Conservation (phyloP, 2,888 invertebrate genomes). For the Drosophila neonasuta region DNA sequence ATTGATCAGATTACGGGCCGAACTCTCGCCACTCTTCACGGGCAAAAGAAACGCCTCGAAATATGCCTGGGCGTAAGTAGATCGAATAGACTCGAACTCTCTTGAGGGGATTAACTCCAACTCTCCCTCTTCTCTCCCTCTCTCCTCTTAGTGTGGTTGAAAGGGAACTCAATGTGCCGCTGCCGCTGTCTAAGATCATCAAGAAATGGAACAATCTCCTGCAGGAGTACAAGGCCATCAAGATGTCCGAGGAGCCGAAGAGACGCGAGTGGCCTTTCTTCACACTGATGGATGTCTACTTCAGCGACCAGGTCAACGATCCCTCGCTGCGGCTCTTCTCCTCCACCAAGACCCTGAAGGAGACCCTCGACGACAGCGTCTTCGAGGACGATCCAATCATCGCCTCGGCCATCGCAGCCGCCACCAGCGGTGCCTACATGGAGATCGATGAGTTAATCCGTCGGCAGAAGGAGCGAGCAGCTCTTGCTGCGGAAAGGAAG, state of each 20-base stretch:
- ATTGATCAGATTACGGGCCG: constrained; percentile 82
- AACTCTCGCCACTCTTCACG: constrained; percentile 82
- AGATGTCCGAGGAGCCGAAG: constrained; percentile 83
- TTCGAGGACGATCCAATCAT: constrained; percentile 83
- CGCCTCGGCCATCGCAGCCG: constrained; percentile 82
- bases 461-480: constrained; percentile 79
- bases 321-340: constrained; percentile 82
- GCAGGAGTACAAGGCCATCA: constrained; percentile 83
- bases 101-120: background rate
- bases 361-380: constrained; percentile 82
- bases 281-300: constrained; percentile 82
- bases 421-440: constrained; percentile 82
- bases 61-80: constrained; percentile 83
- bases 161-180: constrained; percentile 82
- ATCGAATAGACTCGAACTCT: background rate
- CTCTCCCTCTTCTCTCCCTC: background rate
- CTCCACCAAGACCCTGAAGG: constrained; percentile 82
- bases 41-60: constrained; percentile 83
- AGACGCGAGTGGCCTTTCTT: constrained; percentile 83
- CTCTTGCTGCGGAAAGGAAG: constrained; percentile 72
- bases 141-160: constrained; percentile 80
- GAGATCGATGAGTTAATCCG: constrained; percentile 81
- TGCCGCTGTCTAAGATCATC: constrained; percentile 82
- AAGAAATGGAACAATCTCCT: constrained; percentile 83
- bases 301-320: constrained; percentile 83